Base-by-base conservation (phyloP, 2,797 vertebrate genomes). In the Oceanodroma leucorhoa region DNA sequence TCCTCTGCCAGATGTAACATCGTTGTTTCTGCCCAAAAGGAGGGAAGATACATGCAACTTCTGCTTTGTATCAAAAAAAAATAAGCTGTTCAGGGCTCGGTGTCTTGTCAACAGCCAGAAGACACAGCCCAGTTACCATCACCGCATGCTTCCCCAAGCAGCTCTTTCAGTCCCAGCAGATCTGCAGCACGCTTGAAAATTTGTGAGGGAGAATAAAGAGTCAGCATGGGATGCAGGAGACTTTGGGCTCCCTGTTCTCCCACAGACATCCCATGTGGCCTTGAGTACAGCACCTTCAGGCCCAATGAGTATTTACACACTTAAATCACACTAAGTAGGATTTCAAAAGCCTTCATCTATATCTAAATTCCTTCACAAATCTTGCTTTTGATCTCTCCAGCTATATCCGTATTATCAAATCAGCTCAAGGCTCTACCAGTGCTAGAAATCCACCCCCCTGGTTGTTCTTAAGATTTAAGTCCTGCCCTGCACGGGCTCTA, bases 341-440 rank as follows among this genome's bases (percentile, higher is more conserved):
- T 93, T 89, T 81, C 72, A 61, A 53, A 91, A 88, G 45, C 41
- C 12, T 75, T 65, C 57, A 50, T 57, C 57, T 38, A n/a, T 57
- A 72, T 81, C 46, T 84, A 14, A 93, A 90, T 43, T 75, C 86
- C 40, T 43, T 79, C 53, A 65, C 30, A 79, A 88, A 86, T 72
- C 83, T 84, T 78, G 27, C 24, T 76, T 92, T 93, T 76, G 50
- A 78, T 79, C 32, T 88, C 65, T 72, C 46, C 34, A 57, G 61
- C 57, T 58, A 6, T 13, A 84, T 38, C 50, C 0, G 0, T 50
- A 57, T 58, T 65, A 76, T 10, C 50, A 76, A 79, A 92, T 29
- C 83, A 89, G 81, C 66, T 82, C 54, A 34, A 75, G 83, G 77
- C 89, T 79, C 50, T 46, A 17, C 14, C 53, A 40, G 53, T 30